Base-by-base conservation (phyloP, 2,797 vertebrate species). In the Coranthus polyacanthus region DNA sequence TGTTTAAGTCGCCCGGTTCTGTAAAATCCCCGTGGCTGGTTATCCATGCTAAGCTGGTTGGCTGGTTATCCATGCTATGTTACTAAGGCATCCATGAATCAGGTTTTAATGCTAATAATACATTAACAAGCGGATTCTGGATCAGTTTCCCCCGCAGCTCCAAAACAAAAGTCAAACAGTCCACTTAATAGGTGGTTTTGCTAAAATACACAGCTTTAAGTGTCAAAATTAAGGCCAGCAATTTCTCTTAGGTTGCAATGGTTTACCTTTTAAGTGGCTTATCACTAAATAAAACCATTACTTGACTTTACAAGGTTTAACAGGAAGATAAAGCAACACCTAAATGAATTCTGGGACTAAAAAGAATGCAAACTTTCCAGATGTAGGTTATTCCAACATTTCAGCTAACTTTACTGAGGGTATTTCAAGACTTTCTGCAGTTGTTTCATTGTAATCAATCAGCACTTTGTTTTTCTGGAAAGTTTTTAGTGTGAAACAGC, bases 401-500 rank as follows among this genome's bases (percentile, higher is more conserved):
- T 18, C 9, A 32, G 20, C 32, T 21, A 44, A 20, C 50, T 59
- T 58, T 9, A 61, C n/a, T 24, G 6, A 24, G 17, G 44, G 32
- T 39, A 39, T 22, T 54, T 37, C 26, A 61, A 12, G 34, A 37
- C 51, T 70, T 45, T n/a, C 67, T 58, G 42, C 45, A 51, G 46
- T 72, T 78, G 22, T 59, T 58, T 81, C 38, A 49, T 55, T 55
- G 62, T 71, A 52, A 74, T 87, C 76, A 66, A 62, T 24, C 4
- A 13, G 64, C 78, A 78, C 29, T 88, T 71, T 85, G 81, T 66
- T 87, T 85, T 73, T 74, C 71, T 75, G 53, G 58, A 72, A 72
- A 71, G 56, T 60, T 61, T 82, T 82, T 76, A 60, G 81, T 69
- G 57, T 71, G 68, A 82, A 83, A 71, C 83, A 87, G 84, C 75